phyloP scores from a whole-genome alignment of 2,888 invertebrate genomes.

The Zeuzera pyrina region DNA sequence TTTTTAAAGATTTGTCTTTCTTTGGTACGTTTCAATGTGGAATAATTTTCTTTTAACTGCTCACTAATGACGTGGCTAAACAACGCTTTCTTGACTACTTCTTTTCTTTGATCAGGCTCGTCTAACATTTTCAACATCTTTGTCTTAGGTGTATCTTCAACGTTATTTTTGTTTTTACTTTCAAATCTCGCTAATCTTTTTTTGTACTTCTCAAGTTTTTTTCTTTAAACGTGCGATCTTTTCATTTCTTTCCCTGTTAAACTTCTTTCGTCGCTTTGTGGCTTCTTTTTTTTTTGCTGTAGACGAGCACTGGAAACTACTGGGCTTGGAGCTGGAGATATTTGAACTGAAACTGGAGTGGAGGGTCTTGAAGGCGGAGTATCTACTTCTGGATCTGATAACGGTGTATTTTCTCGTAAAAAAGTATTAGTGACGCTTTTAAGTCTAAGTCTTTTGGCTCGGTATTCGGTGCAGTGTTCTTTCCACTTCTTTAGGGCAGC shows the following conservation, averaged over 20 bases:
- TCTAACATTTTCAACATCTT: conserved; percentile 17
- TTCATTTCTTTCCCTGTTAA: conserved; percentile 6
- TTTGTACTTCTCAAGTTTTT: conserved; percentile 10
- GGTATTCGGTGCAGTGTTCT: conserved; percentile 10
- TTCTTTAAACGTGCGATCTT: conserved; percentile 12
- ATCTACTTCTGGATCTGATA: too few species aligned
- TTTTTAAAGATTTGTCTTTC: conserved; percentile 11
- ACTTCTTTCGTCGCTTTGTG: conserved; percentile 9
- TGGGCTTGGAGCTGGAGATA: too few species aligned
- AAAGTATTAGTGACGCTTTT: conserved; percentile 2
- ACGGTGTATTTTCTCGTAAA: conserved; percentile 10
- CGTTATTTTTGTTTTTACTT: conserved; percentile 12
- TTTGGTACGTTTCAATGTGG: conserved; percentile 10
- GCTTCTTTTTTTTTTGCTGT: too few species aligned
- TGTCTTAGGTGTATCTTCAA: conserved; percentile 18
- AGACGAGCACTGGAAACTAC: too few species aligned
- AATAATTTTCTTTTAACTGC: conserved; percentile 13
- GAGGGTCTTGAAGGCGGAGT: too few species aligned
- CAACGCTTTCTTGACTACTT: conserved; percentile 14
- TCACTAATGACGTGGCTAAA: conserved; percentile 15
- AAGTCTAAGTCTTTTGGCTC: conserved; percentile 9
- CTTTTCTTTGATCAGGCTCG: conserved; percentile 13
- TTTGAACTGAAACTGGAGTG: too few species aligned
- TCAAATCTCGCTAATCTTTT: conserved; percentile 14
- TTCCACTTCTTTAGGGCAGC: conserved; percentile 13